A percentile compares a stretch with the other conserved stretches of the same genome.
These are phyloP conservation scores for Dryadula phaetusa DNA, from an alignment of 2,888 invertebrate genomes.

Conservation along the genomic window DNA sequence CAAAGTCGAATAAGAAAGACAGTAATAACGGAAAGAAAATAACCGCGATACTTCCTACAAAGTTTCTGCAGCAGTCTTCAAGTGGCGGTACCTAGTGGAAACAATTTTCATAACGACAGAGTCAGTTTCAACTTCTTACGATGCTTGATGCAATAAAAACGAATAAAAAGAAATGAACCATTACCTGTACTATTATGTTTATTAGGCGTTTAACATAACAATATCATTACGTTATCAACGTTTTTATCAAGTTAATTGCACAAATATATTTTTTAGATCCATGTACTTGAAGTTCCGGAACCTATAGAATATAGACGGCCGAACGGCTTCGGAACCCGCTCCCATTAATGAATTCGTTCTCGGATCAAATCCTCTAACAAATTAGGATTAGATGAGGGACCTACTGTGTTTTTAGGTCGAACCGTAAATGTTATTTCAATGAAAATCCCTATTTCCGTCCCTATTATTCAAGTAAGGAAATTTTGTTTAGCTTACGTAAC, in stretches of 20 bases:
- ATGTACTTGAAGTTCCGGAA: slow-evolving; percentile 40
- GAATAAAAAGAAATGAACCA: slow-evolving; percentile 18
- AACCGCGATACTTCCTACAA: slow-evolving; percentile 26
- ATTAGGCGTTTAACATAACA: neutral
- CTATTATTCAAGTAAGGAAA: slow-evolving; percentile 26
- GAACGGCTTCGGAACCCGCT: slow-evolving; percentile 46
- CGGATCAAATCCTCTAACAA: slow-evolving; percentile 69
- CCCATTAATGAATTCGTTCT: slow-evolving; percentile 60
- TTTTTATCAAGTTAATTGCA: slow-evolving; percentile 29
- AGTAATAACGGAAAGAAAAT: slow-evolving; percentile 29
- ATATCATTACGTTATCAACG: no score
- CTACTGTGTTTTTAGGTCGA: slow-evolving; percentile 64
- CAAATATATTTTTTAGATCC: slow-evolving; percentile 37
- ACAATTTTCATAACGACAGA: slow-evolving; percentile 40
- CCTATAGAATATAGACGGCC: slow-evolving; percentile 17
- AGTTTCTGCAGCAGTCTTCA: slow-evolving; percentile 30
- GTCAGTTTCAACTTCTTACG: slow-evolving; percentile 16
- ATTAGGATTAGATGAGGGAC: slow-evolving; percentile 73
- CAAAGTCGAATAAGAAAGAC: slow-evolving; percentile 28
- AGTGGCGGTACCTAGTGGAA: slow-evolving; percentile 30
- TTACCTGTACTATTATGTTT: slow-evolving; percentile 2
- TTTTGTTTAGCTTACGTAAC: slow-evolving; percentile 16
- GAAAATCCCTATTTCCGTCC: slow-evolving; percentile 59
- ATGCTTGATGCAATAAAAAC: slow-evolving; percentile 14
- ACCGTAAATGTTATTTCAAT: slow-evolving; percentile 66